phyloP scores from a whole-genome alignment of 2,888 invertebrate genomes.

The Leistus spinibarbis region DNA sequence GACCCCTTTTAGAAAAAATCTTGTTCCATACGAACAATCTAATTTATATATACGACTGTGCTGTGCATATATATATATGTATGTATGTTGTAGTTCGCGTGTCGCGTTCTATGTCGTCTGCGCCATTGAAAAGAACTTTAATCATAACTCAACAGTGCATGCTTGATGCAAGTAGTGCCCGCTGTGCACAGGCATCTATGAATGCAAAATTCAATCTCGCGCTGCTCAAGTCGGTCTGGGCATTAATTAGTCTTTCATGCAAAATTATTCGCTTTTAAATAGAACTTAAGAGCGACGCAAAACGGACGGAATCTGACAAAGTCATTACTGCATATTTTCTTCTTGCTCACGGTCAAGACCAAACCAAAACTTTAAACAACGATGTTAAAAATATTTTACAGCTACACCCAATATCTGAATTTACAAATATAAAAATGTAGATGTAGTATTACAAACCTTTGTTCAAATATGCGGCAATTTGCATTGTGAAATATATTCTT shows the following conservation, averaged over 20 bases:
- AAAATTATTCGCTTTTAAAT: background rate
- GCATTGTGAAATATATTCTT: no score
- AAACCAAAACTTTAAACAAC: no score
- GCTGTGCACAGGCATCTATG: background rate
- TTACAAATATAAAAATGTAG: no score
- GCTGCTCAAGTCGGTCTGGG: background rate
- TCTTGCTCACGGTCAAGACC: no score
- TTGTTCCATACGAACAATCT: background rate
- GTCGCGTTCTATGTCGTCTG: slow-evolving; percentile 6
- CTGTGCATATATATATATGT: background rate
- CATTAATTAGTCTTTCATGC: background rate
- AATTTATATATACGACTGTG: slow-evolving; percentile 13
- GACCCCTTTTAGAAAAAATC: slow-evolving; percentile 3
- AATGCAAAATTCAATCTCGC: slow-evolving; percentile 1
- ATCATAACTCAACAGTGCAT: slow-evolving; percentile 13
- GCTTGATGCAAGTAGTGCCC: slow-evolving; percentile 3
- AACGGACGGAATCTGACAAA: background rate
- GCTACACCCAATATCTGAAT: no score
- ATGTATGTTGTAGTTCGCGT: background rate
- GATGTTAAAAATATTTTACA: no score
- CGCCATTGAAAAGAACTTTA: slow-evolving; percentile 18
- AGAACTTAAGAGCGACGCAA: background rate
- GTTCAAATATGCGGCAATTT: no score
- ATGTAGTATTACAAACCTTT: no score
- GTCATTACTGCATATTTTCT: no score